Evolutionary conservation across 2,113 vertebrate species (phyloP).

Genomic region (Catagonus wagneri): DNA sequence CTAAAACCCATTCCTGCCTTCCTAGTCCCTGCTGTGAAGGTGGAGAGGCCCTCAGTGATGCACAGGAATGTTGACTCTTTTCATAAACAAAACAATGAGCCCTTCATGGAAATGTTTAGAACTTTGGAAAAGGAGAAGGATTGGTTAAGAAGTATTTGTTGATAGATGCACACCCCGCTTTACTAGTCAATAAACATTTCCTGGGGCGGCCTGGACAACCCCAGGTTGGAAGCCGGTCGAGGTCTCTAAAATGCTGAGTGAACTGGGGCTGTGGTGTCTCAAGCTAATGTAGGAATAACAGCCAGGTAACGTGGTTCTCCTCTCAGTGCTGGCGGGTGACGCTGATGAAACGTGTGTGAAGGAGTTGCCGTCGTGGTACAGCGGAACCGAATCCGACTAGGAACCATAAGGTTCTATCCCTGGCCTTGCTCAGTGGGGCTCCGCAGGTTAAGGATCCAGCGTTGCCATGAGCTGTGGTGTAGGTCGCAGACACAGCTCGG

Average conservation of each 20-base stretch:
- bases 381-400: too few relatives aligned
- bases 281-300: neutral
- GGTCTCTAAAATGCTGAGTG: neutral
- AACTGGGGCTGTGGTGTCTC: neutral
- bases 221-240: neutral
- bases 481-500: too few relatives aligned
- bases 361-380: too few relatives aligned
- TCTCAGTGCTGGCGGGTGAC: neutral
- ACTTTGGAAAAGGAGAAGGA: slow-evolving; percentile 54
- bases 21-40: neutral
- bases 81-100: slow-evolving; percentile 51
- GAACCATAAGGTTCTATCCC: too few relatives aligned
- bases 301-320: neutral
- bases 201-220: neutral
- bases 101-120: neutral
- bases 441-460: too few relatives aligned
- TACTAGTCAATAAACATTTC: slow-evolving; percentile 33
- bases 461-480: too few relatives aligned
- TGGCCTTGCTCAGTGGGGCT: too few relatives aligned
- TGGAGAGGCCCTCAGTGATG: neutral
- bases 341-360: neutral
- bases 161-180: neutral
- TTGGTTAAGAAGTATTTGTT: neutral
- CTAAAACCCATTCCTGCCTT: neutral
- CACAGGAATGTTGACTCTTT: slow-evolving; percentile 55